Evolutionary conservation across 2,888 invertebrate species (phyloP), one percentile per base, ranked within the genome.

Genomic region (Pterobdella sp.): DNA sequence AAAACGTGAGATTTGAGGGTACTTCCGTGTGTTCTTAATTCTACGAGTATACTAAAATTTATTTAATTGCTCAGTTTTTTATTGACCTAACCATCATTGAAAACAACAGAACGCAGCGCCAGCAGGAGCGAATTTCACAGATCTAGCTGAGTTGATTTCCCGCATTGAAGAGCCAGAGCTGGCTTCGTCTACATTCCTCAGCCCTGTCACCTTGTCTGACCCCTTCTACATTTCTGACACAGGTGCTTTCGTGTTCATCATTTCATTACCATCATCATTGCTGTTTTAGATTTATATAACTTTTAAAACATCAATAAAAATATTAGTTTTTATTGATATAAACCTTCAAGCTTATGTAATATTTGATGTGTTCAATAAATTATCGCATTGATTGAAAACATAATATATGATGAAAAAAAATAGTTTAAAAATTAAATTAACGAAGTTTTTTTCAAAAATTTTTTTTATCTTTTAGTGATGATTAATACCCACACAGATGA

Each of bases 101-200:
- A 18, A n/a, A n/a, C 68, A 2, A 1, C 68, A 75, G 75, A 76
- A 76, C 42, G 75, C 75, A 31, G 76, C 79, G 1, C 80, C 82
- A 22, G 78, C 77, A 56, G 79, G 81, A 77, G 80, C 81, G 22
- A 80, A 81, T 74, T 83, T 83, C 79, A 83, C 82, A 34, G 83
- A 83, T 73, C 80, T 83, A 32, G 83, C 83, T n/a, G 83, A 83
- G 75, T 76, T 82, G 66, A 82, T 83, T 32, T 82, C 82, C 4
- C 80, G 81, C 74, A 83, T 83, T 65, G 81, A 82, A 22, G 79
- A 81, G 42, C 81, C 81, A 1, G 66, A 74, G 18, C 29, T 71
- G 26, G 64, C 42, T 29, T 49, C 65, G 26, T 18, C 72, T 22
- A 14, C 72, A 0, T 34, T 67, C 42, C 52, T 71, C 1, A 7